A percentile compares a stretch with the other conserved stretches of the same genome.
phyloP scores from a whole-genome alignment of 2,113 vertebrate genomes.

The Rafetus swinhoei region DNA sequence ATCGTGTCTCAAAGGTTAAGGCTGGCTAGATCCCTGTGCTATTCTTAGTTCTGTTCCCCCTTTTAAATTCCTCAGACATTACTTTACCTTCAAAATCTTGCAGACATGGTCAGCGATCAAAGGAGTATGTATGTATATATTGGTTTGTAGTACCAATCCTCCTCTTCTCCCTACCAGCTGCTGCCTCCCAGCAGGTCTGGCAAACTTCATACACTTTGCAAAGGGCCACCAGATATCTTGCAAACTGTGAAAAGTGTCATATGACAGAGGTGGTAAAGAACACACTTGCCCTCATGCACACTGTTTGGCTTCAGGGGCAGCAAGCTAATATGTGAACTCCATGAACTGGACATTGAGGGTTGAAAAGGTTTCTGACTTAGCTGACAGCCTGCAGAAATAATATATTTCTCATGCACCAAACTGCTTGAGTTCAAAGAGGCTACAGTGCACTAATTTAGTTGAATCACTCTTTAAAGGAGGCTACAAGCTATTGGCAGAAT shows the following conservation, averaged over 20 bases:
- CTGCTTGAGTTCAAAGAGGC: neutral
- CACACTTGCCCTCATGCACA: neutral
- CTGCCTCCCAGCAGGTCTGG: neutral
- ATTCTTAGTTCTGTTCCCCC: neutral
- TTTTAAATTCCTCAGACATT: neutral
- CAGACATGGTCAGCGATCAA: neutral
- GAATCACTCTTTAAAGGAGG: neutral
- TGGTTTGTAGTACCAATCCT: neutral
- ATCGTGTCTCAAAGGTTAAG: neutral
- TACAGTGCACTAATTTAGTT: neutral
- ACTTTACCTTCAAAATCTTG: neutral
- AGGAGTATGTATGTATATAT: neutral
- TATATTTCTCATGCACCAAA: neutral
- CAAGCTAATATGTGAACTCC: neutral
- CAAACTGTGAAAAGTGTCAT: neutral
- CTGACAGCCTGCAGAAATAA: neutral
- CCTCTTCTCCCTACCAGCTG: neutral
- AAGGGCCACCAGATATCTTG: neutral
- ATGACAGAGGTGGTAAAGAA: neutral
- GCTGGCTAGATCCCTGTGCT: neutral
- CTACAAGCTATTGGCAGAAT: neutral
- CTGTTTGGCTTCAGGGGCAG: neutral
- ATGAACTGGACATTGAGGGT: neutral
- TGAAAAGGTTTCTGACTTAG: neutral
- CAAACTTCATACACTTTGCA: neutral